Evolutionary conservation across 1,140 invertebrate genomes (phyloP).

Genomic region (Pristionchus pacificus): DNA sequence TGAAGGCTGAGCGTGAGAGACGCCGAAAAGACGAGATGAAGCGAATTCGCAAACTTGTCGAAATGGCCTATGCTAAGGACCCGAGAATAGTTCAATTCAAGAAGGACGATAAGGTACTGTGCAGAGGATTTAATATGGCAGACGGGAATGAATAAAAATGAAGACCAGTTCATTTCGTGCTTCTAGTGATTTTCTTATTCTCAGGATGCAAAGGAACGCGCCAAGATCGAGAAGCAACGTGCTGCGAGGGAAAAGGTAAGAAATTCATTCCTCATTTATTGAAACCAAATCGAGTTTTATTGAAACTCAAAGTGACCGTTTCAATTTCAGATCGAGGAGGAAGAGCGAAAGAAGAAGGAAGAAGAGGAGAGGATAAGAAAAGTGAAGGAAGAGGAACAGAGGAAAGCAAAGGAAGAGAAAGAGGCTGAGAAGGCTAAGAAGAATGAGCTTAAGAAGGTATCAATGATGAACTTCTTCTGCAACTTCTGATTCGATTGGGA

Average conservation of each 20-base stretch:
- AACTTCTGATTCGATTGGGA: background rate
- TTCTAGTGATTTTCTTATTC: background rate
- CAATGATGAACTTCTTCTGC: too few relatives aligned
- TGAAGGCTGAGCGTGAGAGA: slow-evolving; percentile 70
- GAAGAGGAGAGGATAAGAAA: slow-evolving; percentile 75
- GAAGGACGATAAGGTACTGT: slow-evolving; percentile 70
- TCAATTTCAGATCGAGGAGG: too few relatives aligned
- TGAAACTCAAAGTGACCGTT: too few relatives aligned
- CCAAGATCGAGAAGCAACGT: slow-evolving; percentile 76
- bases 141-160: background rate
- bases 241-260: slow-evolving; percentile 12
- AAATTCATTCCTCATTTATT: too few relatives aligned
- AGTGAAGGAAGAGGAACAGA: slow-evolving; percentile 44
- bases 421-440: slow-evolving; percentile 26
- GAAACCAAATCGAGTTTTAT: too few relatives aligned
- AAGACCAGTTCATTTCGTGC: too few relatives aligned
- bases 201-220: slow-evolving; percentile 19
- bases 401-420: slow-evolving; percentile 20
- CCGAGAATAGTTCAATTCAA: slow-evolving; percentile 84
- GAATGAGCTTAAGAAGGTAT: background rate
- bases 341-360: slow-evolving; percentile 49
- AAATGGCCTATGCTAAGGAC: slow-evolving; percentile 86
- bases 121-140: background rate
- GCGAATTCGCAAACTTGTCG: slow-evolving; percentile 80
- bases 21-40: slow-evolving; percentile 93